These are phyloP conservation scores for Dryas iulia DNA, from an alignment of 1,140 invertebrate genomes.

Conservation along the genomic window DNA sequence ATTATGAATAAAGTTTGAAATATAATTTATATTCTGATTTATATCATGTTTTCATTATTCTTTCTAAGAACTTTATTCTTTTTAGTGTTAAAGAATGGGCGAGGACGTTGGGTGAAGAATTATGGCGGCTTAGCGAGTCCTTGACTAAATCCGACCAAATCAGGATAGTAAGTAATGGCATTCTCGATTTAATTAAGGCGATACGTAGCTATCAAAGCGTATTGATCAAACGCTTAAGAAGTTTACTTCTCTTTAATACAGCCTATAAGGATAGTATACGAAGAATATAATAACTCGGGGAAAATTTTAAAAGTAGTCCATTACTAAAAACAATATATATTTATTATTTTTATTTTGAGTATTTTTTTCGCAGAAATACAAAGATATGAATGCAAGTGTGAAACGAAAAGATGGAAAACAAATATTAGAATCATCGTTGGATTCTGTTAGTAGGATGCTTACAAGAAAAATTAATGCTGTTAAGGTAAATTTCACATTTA, in stretches of 20 bases:
- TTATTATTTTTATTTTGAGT: neutral
- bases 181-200: neutral
- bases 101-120: constrained; percentile 58
- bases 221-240: neutral
- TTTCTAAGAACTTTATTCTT: neutral
- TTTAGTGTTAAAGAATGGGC: constrained; percentile 69
- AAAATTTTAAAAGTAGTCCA: too few species aligned
- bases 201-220: neutral
- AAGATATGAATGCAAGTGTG: constrained; percentile 86
- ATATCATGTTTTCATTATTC: neutral
- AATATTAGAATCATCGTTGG: constrained; percentile 86
- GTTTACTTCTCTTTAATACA: neutral
- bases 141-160: constrained; percentile 70
- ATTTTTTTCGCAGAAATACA: constrained; percentile 83
- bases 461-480: constrained; percentile 92
- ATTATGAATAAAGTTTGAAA: too few species aligned
- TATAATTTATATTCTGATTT: neutral
- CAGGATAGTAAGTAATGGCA: constrained; percentile 57
- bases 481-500: constrained; percentile 72
- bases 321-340: too few species aligned
- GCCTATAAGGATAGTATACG: neutral
- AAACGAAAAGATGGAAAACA: constrained; percentile 87
- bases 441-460: constrained; percentile 88
- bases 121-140: constrained; percentile 68
- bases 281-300: too few species aligned